Conservation (phyloP, 2,797 vertebrate species). For the Danio albolineatus region DNA sequence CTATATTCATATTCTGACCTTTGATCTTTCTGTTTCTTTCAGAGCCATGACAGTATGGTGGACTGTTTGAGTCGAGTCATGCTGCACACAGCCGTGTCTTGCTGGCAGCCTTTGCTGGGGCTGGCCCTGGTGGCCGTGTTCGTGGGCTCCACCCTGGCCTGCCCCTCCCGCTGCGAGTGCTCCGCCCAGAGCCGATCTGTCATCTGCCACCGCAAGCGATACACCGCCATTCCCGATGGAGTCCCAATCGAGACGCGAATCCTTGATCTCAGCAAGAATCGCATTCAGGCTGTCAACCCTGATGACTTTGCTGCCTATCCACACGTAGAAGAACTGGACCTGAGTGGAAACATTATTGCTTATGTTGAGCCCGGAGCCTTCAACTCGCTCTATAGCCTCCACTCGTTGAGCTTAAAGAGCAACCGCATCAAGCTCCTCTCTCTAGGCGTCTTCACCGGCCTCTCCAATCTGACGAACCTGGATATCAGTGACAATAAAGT, state of each 20-base stretch:
- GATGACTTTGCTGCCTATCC: constrained; percentile 93
- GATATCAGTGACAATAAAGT: constrained; percentile 99
- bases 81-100: constrained; percentile 91
- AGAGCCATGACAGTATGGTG: constrained; percentile 93
- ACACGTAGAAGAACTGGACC: constrained; percentile 93
- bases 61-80: constrained; percentile 94
- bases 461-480: constrained; percentile 93
- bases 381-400: constrained; percentile 92
- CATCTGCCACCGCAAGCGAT: constrained; percentile 92
- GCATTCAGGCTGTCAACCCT: constrained; percentile 90
- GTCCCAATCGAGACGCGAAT: constrained; percentile 97
- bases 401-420: constrained; percentile 93
- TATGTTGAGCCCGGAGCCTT: constrained; percentile 97
- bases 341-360: constrained; percentile 96
- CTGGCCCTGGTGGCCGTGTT: constrained; percentile 90
- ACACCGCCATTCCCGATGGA: constrained; percentile 92
- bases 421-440: constrained; percentile 97
- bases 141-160: constrained; percentile 86
- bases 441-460: constrained; percentile 92
- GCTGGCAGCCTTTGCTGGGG: constrained; percentile 94
- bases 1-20: neutral
- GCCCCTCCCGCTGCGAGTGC: constrained; percentile 97
- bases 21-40: constrained; percentile 59
- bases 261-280: constrained; percentile 98
- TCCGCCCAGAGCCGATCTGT: constrained; percentile 96